Evolutionary conservation across 2,888 invertebrate genomes (phyloP).

Genomic region (Invenusta paracnida): DNA sequence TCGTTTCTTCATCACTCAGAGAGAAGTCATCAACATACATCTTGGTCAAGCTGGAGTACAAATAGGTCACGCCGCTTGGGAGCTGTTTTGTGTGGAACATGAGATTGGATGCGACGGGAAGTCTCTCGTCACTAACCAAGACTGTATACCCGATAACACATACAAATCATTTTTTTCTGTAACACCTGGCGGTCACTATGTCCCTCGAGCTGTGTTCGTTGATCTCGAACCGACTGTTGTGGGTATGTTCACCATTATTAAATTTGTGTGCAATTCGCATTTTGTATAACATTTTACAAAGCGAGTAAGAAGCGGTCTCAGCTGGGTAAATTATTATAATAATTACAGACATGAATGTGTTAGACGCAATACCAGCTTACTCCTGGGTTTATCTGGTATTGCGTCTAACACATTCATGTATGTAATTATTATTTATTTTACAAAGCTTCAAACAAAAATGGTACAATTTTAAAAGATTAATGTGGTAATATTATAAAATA

Average conservation of each 20-base stretch:
- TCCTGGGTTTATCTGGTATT: too few species aligned
- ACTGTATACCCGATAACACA: conserved; percentile 76
- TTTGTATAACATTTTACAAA: neutral
- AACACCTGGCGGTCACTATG: conserved; percentile 86
- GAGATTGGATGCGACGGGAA: conserved; percentile 60
- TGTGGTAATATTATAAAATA: too few species aligned
- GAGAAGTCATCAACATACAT: conserved; percentile 60
- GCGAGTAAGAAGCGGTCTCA: too few species aligned
- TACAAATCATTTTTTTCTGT: conserved; percentile 73
- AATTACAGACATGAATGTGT: too few species aligned
- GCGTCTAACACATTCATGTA: too few species aligned
- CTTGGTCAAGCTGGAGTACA: conserved; percentile 61
- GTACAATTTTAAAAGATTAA: too few species aligned
- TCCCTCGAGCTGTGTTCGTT: conserved; percentile 83
- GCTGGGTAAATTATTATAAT: too few species aligned
- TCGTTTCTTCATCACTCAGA: conserved; percentile 46
- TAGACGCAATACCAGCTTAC: too few species aligned
- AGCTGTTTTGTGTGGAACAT: conserved; percentile 62
- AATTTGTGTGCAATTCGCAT: neutral
- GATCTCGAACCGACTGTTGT: conserved; percentile 90
- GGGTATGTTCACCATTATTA: conserved; percentile 39
- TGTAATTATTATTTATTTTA: too few species aligned
- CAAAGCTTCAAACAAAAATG: too few species aligned
- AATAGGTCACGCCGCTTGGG: conserved; percentile 63
- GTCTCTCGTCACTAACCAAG: conserved; percentile 40